Conservation (phyloP, 2,113 vertebrate species). For the Eulemur rufifrons region DNA sequence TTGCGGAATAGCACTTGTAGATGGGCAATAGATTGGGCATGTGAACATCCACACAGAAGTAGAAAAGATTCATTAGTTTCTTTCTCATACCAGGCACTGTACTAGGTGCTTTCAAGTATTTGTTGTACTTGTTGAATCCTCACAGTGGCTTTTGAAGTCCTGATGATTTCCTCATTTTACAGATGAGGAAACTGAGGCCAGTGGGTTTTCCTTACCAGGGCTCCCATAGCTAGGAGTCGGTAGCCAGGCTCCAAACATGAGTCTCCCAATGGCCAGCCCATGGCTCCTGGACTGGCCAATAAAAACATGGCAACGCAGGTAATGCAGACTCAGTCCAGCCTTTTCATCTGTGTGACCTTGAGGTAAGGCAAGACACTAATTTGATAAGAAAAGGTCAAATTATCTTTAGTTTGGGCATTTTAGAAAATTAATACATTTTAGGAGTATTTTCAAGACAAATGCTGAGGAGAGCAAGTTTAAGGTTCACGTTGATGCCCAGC, state of each 20-base stretch:
- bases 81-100: not conserved
- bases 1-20: not conserved
- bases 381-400: not conserved
- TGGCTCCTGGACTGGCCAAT: too few species aligned
- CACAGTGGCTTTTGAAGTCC: not conserved
- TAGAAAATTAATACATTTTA: not conserved
- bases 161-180: not conserved
- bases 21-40: not conserved
- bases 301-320: not conserved
- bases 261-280: rapidly evolving
- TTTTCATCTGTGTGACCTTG: not conserved
- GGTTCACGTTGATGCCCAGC: not conserved
- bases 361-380: not conserved
- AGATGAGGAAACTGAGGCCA: not conserved
- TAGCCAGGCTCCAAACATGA: not conserved
- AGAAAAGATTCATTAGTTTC: not conserved
- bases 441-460: not conserved
- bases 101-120: not conserved
- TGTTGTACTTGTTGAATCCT: not conserved
- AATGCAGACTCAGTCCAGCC: rapidly evolving
- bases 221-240: not conserved
- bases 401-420: not conserved
- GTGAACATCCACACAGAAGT: not conserved
- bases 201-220: not conserved
- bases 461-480: not conserved